phyloP scores from a whole-genome alignment of 2,113 vertebrate genomes.

The Indri indri region DNA sequence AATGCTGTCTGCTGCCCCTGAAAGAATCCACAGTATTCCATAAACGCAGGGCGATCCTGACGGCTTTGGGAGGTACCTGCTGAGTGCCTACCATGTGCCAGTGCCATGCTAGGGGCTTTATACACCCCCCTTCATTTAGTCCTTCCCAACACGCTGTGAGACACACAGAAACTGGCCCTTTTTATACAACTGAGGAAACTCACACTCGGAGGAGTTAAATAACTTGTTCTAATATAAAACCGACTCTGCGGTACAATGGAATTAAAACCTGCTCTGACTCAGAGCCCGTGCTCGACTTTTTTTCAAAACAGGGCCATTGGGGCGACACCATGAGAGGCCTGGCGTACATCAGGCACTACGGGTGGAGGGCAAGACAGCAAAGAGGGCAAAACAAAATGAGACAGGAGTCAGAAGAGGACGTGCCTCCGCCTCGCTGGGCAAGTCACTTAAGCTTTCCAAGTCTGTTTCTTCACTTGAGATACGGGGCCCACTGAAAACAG shows the following conservation, averaged over 20 bases:
- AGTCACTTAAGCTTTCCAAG: neutral
- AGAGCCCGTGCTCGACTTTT: neutral
- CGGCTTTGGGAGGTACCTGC: neutral
- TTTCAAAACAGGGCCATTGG: neutral
- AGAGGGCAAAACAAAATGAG: neutral
- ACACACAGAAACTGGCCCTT: neutral
- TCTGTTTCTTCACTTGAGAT: neutral
- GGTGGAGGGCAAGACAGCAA: too few species aligned
- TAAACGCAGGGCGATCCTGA: rapidly evolving
- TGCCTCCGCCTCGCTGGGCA: neutral
- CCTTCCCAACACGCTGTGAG: neutral
- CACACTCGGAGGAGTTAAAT: neutral
- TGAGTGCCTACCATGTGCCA: neutral
- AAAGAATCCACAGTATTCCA: neutral
- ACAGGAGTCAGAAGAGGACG: neutral
- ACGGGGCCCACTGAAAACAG: neutral
- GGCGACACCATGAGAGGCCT: neutral
- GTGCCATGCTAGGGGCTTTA: neutral
- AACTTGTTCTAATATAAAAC: neutral
- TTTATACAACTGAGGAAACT: neutral
- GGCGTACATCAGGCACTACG: rapidly evolving
- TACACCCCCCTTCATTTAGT: neutral
- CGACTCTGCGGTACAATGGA: neutral
- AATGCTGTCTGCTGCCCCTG: neutral
- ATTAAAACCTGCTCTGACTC: neutral